A percentile compares a stretch with the other conserved stretches of the same genome.
These are phyloP conservation scores for Hydriomena furcata DNA, from an alignment of 2,888 invertebrate genomes.

Conservation along the genomic window DNA sequence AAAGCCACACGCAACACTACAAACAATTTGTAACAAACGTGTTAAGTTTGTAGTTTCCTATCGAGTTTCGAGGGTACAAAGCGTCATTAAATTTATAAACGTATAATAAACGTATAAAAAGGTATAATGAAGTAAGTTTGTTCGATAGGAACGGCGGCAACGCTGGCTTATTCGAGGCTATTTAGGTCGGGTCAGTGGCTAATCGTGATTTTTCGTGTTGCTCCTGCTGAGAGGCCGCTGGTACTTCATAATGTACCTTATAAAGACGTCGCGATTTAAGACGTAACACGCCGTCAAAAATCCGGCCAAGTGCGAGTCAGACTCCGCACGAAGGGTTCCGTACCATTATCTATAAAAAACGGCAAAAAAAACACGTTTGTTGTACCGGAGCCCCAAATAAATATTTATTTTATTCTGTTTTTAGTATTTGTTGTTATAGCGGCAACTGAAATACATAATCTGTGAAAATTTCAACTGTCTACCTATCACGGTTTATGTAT, in stretches of 20 bases:
- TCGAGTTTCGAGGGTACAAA: slow-evolving; percentile 43
- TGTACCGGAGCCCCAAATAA: no score
- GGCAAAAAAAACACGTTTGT: no score
- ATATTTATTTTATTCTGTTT: no score
- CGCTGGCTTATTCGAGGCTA: slow-evolving; percentile 63
- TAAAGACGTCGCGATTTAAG: slow-evolving; percentile 25
- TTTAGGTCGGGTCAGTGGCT: slow-evolving; percentile 72
- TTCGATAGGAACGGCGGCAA: slow-evolving; percentile 59
- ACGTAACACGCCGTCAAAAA: slow-evolving; percentile 24
- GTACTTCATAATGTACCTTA: slow-evolving; percentile 33
- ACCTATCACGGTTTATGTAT: no score
- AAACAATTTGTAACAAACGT: no score
- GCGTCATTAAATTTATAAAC: slow-evolving; percentile 34
- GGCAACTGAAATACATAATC: no score
- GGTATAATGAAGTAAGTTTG: slow-evolving; percentile 51
- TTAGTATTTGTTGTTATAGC: no score
- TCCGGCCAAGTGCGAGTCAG: no score
- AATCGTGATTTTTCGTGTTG: slow-evolving; percentile 62
- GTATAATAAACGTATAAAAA: slow-evolving; percentile 46
- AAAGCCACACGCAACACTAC: no score
- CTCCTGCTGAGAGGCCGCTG: slow-evolving; percentile 48
- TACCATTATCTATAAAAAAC: no score
- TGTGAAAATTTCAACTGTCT: no score
- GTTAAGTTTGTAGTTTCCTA: neutral
- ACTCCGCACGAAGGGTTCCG: no score